phyloP scores from a whole-genome alignment of 2,113 vertebrate genomes.

The Climacteris rufus region DNA sequence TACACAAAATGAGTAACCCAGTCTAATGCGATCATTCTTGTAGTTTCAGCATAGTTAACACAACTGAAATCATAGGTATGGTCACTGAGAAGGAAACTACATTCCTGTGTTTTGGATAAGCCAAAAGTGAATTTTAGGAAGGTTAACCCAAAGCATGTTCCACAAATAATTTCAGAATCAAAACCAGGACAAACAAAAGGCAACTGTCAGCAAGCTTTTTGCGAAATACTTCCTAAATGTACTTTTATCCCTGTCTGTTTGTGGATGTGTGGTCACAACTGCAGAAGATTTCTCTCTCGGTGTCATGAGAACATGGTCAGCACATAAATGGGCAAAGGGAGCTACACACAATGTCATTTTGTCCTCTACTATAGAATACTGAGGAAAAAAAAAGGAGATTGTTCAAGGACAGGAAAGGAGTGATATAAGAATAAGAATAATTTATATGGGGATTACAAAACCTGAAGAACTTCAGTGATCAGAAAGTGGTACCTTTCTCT shows the following conservation, averaged over 20 bases:
- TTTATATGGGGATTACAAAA: constrained; percentile 33
- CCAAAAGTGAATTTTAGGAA: not conserved
- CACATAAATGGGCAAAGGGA: not conserved
- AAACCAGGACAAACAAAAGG: not conserved
- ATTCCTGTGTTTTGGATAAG: not conserved
- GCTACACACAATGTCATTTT: not conserved
- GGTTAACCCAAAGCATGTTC: not conserved
- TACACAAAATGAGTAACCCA: not conserved
- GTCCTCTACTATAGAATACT: not conserved
- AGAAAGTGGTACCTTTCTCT: constrained; percentile 29
- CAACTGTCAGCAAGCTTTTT: not conserved
- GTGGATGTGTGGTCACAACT: not conserved
- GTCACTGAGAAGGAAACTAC: not conserved
- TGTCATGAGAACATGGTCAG: not conserved
- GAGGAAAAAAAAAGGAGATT: not conserved
- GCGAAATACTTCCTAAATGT: not conserved
- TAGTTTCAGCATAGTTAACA: not conserved
- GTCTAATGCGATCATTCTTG: not conserved
- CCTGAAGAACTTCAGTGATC: constrained; percentile 44
- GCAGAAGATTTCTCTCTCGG: not conserved
- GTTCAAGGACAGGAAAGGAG: not conserved
- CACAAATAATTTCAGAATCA: not conserved
- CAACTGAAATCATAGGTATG: not conserved
- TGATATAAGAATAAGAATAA: not conserved
- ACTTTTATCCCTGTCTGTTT: not conserved